Percentiles rank a stretch among this genome's conserved stretches.
phyloP scores from a whole-genome alignment of 2,113 vertebrate species.

The Sylvilagus bachmani region DNA sequence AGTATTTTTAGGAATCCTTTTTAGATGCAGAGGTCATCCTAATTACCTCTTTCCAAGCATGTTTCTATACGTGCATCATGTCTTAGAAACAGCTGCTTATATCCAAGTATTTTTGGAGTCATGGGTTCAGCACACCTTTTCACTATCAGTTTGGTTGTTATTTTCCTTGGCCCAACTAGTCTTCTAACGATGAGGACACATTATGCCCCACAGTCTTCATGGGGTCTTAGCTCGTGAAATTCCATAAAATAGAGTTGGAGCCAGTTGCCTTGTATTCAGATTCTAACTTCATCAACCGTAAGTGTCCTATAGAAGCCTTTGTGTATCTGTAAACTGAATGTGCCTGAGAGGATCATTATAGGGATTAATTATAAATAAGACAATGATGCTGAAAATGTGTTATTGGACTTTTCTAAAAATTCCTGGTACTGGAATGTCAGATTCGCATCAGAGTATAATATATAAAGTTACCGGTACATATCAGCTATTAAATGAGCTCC shows the following conservation, averaged over 20 bases:
- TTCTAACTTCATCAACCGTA: background rate
- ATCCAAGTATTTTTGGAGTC: background rate
- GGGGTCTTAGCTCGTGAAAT: background rate
- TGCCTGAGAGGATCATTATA: background rate
- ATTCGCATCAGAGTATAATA: background rate
- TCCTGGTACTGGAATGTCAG: background rate
- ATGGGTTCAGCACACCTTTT: background rate
- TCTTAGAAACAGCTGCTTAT: background rate
- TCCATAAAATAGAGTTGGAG: background rate
- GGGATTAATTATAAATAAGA: background rate
- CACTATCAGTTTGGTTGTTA: background rate
- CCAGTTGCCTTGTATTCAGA: background rate
- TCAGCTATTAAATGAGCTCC: background rate
- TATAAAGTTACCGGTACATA: background rate
- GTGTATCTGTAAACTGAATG: background rate
- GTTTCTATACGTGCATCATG: background rate
- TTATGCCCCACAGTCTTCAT: background rate
- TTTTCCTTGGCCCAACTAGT: background rate
- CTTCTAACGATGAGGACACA: background rate
- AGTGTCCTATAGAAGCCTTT: background rate
- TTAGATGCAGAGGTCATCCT: background rate
- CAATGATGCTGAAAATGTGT: background rate
- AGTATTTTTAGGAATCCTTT: background rate
- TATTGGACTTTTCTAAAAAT: background rate
- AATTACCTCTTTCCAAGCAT: background rate